phyloP scores from a whole-genome alignment of 2,113 vertebrate species.

The Eptatretus burgeri region DNA sequence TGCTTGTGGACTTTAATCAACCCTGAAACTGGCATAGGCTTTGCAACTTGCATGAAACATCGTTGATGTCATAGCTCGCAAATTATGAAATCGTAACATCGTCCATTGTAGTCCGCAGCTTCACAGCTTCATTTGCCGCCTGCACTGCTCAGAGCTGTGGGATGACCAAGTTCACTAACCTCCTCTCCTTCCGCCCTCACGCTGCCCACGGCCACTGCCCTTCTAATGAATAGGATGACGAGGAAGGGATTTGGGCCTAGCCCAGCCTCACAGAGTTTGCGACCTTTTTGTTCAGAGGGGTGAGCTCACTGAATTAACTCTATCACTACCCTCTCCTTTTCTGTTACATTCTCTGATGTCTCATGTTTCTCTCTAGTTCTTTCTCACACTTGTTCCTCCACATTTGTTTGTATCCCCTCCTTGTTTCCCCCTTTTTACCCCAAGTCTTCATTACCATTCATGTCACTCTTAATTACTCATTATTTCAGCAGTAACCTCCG shows the following conservation, averaged over 20 bases:
- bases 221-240: slow-evolving; percentile 47
- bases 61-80: slow-evolving; percentile 11
- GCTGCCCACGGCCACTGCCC: slow-evolving; percentile 16
- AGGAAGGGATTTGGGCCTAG: slow-evolving; percentile 99
- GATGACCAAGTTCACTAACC: slow-evolving; percentile 23
- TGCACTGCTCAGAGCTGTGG: slow-evolving; percentile 13
- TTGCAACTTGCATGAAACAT: slow-evolving; percentile 13
- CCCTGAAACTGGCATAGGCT: slow-evolving; percentile 2
- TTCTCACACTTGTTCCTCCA: neutral
- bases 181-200: slow-evolving; percentile 17
- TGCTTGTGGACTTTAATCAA: no score
- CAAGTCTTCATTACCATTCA: neutral
- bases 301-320: slow-evolving; percentile 19
- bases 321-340: neutral
- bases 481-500: no score
- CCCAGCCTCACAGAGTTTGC: slow-evolving; percentile 56
- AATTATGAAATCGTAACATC: slow-evolving; percentile 11
- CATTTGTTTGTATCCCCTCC: neutral
- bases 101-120: slow-evolving; percentile 14
- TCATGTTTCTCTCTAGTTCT: neutral
- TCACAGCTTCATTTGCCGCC: slow-evolving; percentile 12
- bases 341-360: neutral
- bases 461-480: no score
- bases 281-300: slow-evolving; percentile 68
- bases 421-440: neutral